phyloP scores from a whole-genome alignment of 2,888 invertebrate species.

The Tetranychus truncatus region DNA sequence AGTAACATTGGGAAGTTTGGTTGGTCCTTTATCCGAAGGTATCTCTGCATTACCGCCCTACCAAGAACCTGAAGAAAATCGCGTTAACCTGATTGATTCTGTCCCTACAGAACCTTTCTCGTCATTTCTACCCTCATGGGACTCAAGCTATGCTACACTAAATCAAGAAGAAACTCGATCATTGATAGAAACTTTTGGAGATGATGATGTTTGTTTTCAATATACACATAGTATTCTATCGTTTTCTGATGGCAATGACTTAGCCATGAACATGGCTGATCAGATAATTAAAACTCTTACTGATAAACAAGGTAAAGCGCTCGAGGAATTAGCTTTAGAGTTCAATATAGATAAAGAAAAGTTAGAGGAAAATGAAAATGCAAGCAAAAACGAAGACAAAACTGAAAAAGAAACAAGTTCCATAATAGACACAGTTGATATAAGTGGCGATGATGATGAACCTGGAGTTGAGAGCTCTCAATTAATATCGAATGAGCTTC shows the following conservation, averaged over 20 bases:
- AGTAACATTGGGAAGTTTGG: conserved; percentile 50
- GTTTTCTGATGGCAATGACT: conserved; percentile 62
- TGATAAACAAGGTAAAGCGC: conserved; percentile 42
- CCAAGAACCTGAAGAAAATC: conserved; percentile 70
- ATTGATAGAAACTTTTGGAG: conserved; percentile 70
- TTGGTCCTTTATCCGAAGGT: conserved; percentile 67
- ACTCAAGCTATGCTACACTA: conserved; percentile 84
- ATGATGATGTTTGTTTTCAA: conserved; percentile 63
- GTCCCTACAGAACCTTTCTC: conserved; percentile 21
- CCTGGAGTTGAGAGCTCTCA: background rate
- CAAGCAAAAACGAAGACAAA: background rate
- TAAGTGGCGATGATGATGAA: background rate
- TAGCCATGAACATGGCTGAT: conserved; percentile 55
- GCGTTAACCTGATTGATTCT: conserved; percentile 53
- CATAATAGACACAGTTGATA: background rate
- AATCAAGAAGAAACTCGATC: conserved; percentile 80
- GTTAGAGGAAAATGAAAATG: conserved; percentile 33
- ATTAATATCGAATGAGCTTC: background rate
- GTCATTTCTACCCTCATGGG: conserved; percentile 90
- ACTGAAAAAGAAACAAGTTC: background rate
- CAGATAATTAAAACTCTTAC: conserved; percentile 61
- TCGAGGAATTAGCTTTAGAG: conserved; percentile 38
- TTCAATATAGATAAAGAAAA: conserved; percentile 31
- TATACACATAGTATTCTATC: conserved; percentile 62
- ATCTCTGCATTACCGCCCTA: conserved; percentile 56